Base-by-base conservation (phyloP, 2,797 vertebrate genomes). In the Chaetophractus vellerosus region DNA sequence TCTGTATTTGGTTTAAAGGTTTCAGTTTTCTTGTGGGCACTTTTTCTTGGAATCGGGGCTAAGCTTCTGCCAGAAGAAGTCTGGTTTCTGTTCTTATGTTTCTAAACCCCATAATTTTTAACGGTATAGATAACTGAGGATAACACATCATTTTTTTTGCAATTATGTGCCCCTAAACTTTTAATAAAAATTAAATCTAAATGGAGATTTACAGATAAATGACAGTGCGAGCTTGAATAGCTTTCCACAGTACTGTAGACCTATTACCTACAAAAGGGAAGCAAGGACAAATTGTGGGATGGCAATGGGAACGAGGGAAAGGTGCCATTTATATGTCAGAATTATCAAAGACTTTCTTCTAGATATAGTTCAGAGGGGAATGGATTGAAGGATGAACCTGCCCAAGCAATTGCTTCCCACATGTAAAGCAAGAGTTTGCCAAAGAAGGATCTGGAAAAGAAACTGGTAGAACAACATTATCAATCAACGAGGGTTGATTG, bases 1-100 rank as follows among this genome's bases (percentile, higher is more conserved):
- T 96, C 95, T 97, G 94, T 79, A 93, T 50, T 61, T 96, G n/a
- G 81, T 94, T 96, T 87, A 66, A 88, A 95, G 64, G 78, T 90
- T 93, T 95, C 0, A 0, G 41, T 52, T 97, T 97, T 80, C 88
- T 90, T 26, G 45, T 11, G 94, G 95, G 95, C 69, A 83, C 75
- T 64, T 87, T 74, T 96, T 94, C 95, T 96, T 96, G 92, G 96
- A 95, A 94, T 79, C 0, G 0, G 0, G n/a, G 69, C 69, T 90
- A 55, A 93, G 59, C 21, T 9, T 48, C 55, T 90, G 88, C 90
- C 92, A 93, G 88, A 88, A 79, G 41, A 82, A 66, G 64, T 80
- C 78, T 95, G 88, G 38, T 41, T 57, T 93, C 81, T 83, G 72
- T 80, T 55, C 33, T 85, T 4, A 16, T 76, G 55, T 75, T 92